phyloP scores from a whole-genome alignment of 2,888 invertebrate species.

The Apamea anceps region DNA sequence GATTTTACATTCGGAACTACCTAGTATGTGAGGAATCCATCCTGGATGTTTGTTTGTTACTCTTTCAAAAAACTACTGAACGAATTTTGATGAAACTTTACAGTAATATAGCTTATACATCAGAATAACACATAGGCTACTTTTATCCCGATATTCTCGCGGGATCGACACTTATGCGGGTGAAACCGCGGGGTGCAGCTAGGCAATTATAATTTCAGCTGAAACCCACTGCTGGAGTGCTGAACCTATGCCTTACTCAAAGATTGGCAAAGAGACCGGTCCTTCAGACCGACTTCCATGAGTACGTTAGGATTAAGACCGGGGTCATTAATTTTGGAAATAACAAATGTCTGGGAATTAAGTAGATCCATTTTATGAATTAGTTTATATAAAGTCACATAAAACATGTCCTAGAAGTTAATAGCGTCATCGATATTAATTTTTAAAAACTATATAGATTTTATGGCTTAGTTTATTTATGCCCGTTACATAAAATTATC shows the following conservation, averaged over 20 bases:
- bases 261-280: neutral
- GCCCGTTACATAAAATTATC: constrained; percentile 25
- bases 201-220: neutral
- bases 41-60: too few relatives aligned
- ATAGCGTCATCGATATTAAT: constrained; percentile 17
- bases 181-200: too few relatives aligned
- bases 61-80: too few relatives aligned
- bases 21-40: too few relatives aligned
- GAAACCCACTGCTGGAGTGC: neutral
- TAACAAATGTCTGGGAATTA: neutral
- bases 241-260: neutral
- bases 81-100: too few relatives aligned
- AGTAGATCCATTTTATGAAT: neutral
- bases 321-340: neutral
- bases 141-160: too few relatives aligned
- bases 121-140: too few relatives aligned
- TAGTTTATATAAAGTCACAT: neutral
- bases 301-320: neutral
- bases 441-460: neutral
- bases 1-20: too few relatives aligned
- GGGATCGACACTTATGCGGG: too few relatives aligned
- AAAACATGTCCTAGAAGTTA: constrained; percentile 4
- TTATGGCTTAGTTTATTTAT: constrained; percentile 21
- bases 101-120: too few relatives aligned
- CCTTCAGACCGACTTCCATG: neutral